Conservation (phyloP, 2,797 vertebrate genomes). For the Typhlichthys subterraneus region DNA sequence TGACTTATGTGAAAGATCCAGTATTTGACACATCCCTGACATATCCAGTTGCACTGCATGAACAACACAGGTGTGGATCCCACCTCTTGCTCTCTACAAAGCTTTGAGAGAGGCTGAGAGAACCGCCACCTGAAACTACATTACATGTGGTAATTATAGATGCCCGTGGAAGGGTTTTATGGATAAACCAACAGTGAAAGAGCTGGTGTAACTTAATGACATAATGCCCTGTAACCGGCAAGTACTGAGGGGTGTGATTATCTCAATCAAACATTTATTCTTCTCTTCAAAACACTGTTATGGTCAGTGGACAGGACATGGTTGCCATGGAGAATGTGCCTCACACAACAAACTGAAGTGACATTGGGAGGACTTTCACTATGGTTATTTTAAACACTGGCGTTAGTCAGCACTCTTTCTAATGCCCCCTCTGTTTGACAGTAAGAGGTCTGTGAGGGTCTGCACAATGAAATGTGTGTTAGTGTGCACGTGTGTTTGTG, state of each 20-base stretch:
- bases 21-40: not conserved
- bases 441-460: conserved; percentile 56
- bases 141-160: not conserved
- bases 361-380: conserved; percentile 51
- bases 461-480: conserved; percentile 63
- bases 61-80: not conserved
- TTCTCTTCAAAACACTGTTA: not conserved
- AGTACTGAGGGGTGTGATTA: not conserved
- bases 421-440: conserved; percentile 57
- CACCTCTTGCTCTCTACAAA: not conserved
- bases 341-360: conserved; percentile 43
- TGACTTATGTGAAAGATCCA: not conserved
- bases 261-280: not conserved
- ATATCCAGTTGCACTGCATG: not conserved
- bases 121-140: conserved; percentile 3
- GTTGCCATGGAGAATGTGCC: conserved; percentile 9
- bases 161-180: not conserved
- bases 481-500: conserved; percentile 19
- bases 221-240: too few relatives aligned
- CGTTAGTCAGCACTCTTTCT: conserved; percentile 64
- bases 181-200: conserved; percentile 3
- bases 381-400: conserved; percentile 59
- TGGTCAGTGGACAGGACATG: conserved; percentile 3
- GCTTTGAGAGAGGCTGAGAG: not conserved
- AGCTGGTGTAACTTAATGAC: conserved; percentile 4